Evolutionary conservation across 2,888 invertebrate genomes (phyloP).

Genomic region (Ormia ochracea): DNA sequence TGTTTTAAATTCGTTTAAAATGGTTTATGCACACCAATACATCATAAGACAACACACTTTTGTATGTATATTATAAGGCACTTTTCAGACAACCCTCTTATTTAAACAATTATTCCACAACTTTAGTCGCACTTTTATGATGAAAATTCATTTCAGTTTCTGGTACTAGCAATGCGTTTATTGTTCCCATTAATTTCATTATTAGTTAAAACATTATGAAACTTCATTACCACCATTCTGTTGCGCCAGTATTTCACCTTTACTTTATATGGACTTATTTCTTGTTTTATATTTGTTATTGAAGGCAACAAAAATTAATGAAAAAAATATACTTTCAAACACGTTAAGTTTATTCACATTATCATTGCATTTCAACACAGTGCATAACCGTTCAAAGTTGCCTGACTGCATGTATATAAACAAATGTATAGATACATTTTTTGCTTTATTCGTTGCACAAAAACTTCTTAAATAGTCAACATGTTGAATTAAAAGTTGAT

Average conservation of each 20-base stretch:
- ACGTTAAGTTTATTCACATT: constrained; percentile 55
- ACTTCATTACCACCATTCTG: constrained; percentile 13
- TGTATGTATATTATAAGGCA: background rate
- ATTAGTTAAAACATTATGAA: constrained; percentile 28
- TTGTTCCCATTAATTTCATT: constrained; percentile 26
- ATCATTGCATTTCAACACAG: constrained; percentile 11
- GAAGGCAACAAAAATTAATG: constrained; percentile 2
- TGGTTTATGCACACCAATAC: no score
- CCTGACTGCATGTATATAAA: constrained; percentile 2
- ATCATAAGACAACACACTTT: no score
- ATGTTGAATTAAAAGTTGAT: background rate
- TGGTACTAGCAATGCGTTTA: constrained; percentile 20
- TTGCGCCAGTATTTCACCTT: constrained; percentile 28
- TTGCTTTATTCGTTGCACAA: background rate
- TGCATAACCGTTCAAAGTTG: no score
- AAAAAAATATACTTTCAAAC: background rate
- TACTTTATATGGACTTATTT: constrained; percentile 16
- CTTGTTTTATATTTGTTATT: constrained; percentile 1
- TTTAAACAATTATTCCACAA: background rate
- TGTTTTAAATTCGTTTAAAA: no score
- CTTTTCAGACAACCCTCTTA: background rate
- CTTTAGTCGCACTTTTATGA: background rate
- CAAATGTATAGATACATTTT: constrained; percentile 33
- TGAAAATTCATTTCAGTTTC: constrained; percentile 28
- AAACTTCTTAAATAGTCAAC: no score